A percentile compares a stretch with the other conserved stretches of the same genome.
These are phyloP conservation scores for Melanocharis versteri DNA, from an alignment of 2,113 vertebrate species.

Conservation along the genomic window DNA sequence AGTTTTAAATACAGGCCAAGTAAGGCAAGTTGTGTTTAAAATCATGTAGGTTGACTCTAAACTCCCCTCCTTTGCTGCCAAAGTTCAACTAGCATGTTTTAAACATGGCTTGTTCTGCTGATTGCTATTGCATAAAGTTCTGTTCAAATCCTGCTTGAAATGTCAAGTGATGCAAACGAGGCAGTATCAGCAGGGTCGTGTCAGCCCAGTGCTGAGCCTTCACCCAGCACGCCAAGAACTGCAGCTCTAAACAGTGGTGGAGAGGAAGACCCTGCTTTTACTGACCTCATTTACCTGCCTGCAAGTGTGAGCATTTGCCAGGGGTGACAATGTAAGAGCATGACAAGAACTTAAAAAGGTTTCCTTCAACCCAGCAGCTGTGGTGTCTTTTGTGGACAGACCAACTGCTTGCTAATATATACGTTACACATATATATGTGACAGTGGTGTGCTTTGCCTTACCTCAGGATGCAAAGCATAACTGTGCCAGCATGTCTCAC, in stretches of 20 bases:
- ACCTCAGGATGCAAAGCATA: neutral
- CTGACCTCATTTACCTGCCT: neutral
- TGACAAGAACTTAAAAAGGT: neutral
- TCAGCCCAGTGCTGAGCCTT: neutral
- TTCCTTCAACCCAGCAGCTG: neutral
- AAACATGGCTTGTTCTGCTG: neutral
- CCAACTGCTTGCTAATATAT: neutral
- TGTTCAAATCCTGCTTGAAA: neutral
- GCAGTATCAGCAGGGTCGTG: neutral
- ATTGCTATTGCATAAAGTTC: neutral
- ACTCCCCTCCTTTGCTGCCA: neutral
- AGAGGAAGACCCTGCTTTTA: neutral
- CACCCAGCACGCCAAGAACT: neutral
- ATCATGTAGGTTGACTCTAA: slow-evolving; percentile 5
- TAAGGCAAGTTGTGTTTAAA: slow-evolving; percentile 44
- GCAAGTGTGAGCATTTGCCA: neutral
- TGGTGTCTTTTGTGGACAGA: neutral
- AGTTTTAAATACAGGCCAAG: slow-evolving; percentile 26
- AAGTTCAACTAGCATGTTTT: neutral
- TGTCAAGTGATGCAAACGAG: neutral
- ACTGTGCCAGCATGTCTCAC: neutral
- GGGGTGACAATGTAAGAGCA: neutral
- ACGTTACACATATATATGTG: fast-evolving
- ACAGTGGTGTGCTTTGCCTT: neutral
- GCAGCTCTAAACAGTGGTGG: neutral